Conservation (phyloP, 2,888 invertebrate species). For the Ypsolopha scabrella region DNA sequence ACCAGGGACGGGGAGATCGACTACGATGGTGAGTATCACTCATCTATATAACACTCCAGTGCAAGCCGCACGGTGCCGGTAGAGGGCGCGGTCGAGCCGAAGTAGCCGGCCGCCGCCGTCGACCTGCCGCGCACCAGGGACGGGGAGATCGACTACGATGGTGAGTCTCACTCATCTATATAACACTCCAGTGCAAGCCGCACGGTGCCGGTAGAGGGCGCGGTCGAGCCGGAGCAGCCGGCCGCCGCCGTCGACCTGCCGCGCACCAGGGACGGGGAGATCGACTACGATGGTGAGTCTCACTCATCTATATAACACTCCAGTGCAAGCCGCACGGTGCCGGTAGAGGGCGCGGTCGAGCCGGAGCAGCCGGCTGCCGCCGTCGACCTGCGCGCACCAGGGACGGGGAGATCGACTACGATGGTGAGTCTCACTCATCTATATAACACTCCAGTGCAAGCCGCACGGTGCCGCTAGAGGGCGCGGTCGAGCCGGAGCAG, state of each 20-base stretch:
- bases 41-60: conserved; percentile 27
- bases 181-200: conserved; percentile 46
- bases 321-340: conserved; percentile 46
- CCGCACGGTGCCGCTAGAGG: conserved; percentile 48
- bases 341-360: conserved; percentile 46
- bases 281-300: conserved; percentile 82
- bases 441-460: too few relatives aligned
- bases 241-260: conserved; percentile 54
- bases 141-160: conserved; percentile 85
- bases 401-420: conserved; percentile 84
- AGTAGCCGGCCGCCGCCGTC: conserved; percentile 23
- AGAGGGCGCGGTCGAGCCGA: conserved; percentile 40
- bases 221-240: conserved; percentile 28
- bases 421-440: conserved; percentile 62
- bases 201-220: conserved; percentile 45
- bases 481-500: conserved; percentile 32
- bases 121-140: conserved; percentile 72
- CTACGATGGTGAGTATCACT: conserved; percentile 75
- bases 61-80: conserved; percentile 49
- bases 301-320: background rate
- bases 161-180: conserved; percentile 43
- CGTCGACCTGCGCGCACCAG: conserved; percentile 67
- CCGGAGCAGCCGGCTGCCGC: conserved; percentile 18
- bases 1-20: conserved; percentile 80
- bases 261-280: conserved; percentile 75